Percentiles rank a stretch among this genome's conserved stretches.
These are phyloP conservation scores for Nasonia oneida DNA, from an alignment of 2,888 invertebrate genomes.

Conservation along the genomic window DNA sequence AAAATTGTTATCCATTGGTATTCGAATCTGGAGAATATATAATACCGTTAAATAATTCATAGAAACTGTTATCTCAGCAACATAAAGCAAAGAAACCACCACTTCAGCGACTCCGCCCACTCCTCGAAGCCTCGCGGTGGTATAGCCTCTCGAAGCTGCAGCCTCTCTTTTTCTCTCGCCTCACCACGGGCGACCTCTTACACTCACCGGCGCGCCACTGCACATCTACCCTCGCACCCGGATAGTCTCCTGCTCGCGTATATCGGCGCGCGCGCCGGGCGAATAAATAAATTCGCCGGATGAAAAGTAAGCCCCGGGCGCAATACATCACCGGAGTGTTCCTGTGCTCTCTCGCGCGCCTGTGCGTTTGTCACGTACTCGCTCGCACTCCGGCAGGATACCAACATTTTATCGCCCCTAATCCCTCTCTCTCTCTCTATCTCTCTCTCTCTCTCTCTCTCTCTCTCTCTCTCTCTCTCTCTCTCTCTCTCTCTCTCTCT, in stretches of 20 bases:
- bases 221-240: background rate
- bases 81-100: constrained; percentile 4
- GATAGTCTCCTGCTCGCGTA: background rate
- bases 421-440: background rate
- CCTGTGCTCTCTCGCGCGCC: background rate
- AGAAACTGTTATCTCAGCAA: background rate
- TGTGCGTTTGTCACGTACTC: constrained; percentile 55
- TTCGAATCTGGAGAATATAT: background rate
- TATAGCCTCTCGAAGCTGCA: constrained; percentile 7
- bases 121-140: background rate
- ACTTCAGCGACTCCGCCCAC: background rate
- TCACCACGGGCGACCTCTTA: constrained; percentile 11
- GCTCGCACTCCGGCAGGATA: constrained; percentile 14
- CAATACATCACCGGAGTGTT: constrained; percentile 56
- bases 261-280: background rate
- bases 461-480: constrained; percentile 12
- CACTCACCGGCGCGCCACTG: background rate
- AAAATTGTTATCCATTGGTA: too few relatives aligned
- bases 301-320: constrained; percentile 55
- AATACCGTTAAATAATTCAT: background rate
- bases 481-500: constrained; percentile 16
- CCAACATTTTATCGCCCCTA: constrained; percentile 38
- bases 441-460: constrained; percentile 6
- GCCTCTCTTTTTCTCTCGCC: constrained; percentile 1
- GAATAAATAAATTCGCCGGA: constrained; percentile 58